Evolutionary conservation across 1,140 invertebrate species (phyloP).

Genomic region (Ladona fulva): DNA sequence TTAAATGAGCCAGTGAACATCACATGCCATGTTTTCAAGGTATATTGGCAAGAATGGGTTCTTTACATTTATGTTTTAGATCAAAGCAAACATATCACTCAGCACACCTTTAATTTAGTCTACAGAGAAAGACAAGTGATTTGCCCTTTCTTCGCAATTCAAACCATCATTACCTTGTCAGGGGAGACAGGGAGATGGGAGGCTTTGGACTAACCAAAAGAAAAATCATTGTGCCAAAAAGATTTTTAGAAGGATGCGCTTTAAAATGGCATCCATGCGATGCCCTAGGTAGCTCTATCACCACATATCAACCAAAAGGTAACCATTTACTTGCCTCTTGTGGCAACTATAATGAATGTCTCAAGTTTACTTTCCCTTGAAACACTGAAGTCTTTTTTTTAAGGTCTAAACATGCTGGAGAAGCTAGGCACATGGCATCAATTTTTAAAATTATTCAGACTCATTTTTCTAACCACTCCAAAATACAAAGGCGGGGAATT

Average conservation of each 20-base stretch:
- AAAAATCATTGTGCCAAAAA: background rate
- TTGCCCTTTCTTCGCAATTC: background rate
- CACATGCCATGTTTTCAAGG: background rate
- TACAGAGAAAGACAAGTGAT: background rate
- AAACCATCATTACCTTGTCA: background rate
- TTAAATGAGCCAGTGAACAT: background rate
- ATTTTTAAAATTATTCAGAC: conserved; percentile 2
- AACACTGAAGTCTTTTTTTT: background rate
- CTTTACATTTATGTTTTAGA: background rate
- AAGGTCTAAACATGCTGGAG: conserved; percentile 1
- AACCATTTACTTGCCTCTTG: background rate
- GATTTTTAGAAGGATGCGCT: background rate
- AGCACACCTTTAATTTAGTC: background rate
- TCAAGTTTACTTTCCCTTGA: background rate
- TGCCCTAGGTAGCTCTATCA: conserved; percentile 3
- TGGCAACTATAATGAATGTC: background rate
- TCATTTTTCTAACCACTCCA: background rate
- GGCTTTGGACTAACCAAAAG: background rate
- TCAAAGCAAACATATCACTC: background rate
- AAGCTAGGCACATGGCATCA: conserved; percentile 3
- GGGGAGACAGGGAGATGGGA: background rate
- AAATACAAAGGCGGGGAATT: background rate
- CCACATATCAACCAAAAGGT: background rate
- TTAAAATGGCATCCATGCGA: background rate
- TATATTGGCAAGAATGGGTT: background rate